Base-by-base conservation (phyloP, 2,888 invertebrate species). In the Temnothorax rugatulus region DNA sequence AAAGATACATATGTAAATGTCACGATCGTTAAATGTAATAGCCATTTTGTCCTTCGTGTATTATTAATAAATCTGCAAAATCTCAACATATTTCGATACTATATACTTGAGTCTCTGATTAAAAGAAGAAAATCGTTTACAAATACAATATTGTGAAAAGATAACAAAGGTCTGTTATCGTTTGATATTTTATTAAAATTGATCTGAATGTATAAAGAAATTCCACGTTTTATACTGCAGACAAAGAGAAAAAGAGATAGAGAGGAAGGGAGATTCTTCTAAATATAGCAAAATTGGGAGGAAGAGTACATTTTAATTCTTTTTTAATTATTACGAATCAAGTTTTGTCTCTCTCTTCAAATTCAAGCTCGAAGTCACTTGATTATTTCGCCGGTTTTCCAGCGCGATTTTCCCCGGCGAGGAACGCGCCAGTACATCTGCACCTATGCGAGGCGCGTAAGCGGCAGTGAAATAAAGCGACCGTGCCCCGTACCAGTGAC, bases 401-500 rank as follows among this genome's bases (percentile, higher is more conserved):
- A 29, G 1, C 21, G 9, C 57, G 29, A 44, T 29, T 29, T 77
- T 71, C 21, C 57, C 3, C n/a, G 68, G 25, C 38, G 71, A 79
- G 13, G 34, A 59, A 44, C 61, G 63, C 50, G 41, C 61, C 34
- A 34, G n/a, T 83, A 84, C 50, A 52, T 79, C 54, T 44, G 79
- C 79, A 59, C 44, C 73, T 73, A 73, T 73, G 73, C 59, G 57
- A 79, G 57, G 15, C 74, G 66, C 79, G 81, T 47, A 77, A 71
- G 83, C 76, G 82, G 83, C 77, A 85, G 87, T 90, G 91, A 89
- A 89, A 90, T 91, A 90, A 89, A 88, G 89, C 87, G 86, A 88
- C 87, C 90, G 89, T 89, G 90, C 90, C 90, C 89, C 88, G 89
- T 90, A 92, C 91, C 92, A 91, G 84, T 93, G 93, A 93, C 93